phyloP scores from a whole-genome alignment of 2,797 vertebrate species.

The Pseudochirops corinnae region DNA sequence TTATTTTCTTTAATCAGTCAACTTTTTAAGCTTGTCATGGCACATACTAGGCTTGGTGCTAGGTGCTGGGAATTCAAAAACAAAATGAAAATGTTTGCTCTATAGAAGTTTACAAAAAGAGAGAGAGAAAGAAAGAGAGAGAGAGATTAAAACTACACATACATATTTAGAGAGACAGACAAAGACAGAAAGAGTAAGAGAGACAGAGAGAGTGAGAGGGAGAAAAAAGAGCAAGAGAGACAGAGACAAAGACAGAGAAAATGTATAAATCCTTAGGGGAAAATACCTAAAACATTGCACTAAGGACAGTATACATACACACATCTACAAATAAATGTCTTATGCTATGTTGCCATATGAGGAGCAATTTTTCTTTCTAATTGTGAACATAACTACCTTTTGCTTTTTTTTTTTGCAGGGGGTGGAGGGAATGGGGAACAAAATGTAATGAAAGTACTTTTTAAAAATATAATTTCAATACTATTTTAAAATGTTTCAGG shows the following conservation, averaged over 20 bases:
- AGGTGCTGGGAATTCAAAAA: background rate
- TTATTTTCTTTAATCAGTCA: background rate
- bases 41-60: background rate
- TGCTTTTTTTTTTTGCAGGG: background rate
- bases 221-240: background rate
- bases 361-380: background rate
- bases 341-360: background rate
- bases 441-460: background rate
- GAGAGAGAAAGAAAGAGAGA: too few relatives aligned
- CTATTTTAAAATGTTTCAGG: background rate
- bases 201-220: background rate
- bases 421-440: background rate
- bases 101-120: background rate
- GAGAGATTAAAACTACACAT: too few relatives aligned
- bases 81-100: background rate
- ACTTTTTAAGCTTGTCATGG: background rate
- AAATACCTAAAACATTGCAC: background rate
- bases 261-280: conserved; percentile 44
- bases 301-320: too few relatives aligned
- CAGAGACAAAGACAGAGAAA: background rate
- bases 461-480: background rate
- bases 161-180: too few relatives aligned
- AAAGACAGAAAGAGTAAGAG: background rate
- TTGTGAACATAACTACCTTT: background rate
- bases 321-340: too few relatives aligned